These are phyloP conservation scores for Myodes glareolus DNA, from an alignment of 2,113 vertebrate genomes.

Conservation along the genomic window DNA sequence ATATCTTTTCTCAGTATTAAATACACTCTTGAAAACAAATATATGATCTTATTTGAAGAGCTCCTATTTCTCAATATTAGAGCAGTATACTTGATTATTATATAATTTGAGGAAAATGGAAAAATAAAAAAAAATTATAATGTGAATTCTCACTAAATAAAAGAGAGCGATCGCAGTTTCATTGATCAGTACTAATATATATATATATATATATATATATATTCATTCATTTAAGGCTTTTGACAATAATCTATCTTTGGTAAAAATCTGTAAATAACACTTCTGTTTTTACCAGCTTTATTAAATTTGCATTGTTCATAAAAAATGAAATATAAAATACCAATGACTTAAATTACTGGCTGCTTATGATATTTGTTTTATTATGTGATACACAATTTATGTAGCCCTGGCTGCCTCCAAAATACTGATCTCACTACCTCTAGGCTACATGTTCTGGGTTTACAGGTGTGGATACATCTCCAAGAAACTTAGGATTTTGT, in stretches of 20 bases:
- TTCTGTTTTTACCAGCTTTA: neutral
- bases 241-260: neutral
- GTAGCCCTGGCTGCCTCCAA: neutral
- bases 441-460: neutral
- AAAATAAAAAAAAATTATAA: neutral
- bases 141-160: neutral
- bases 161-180: neutral
- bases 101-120: neutral
- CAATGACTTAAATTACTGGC: neutral
- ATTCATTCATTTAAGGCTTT: neutral
- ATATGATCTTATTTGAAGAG: neutral
- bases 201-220: neutral
- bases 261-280: neutral
- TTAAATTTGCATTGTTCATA: neutral
- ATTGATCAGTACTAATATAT: neutral
- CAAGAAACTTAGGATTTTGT: neutral
- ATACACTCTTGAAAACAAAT: neutral
- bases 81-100: neutral
- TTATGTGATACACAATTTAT: neutral
- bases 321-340: neutral
- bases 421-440: neutral
- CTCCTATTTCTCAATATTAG: neutral
- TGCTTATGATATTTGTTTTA: neutral
- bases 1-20: conserved; percentile 36
- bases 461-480: too few relatives aligned